Percentiles rank a stretch among this genome's conserved stretches.
phyloP scores from a whole-genome alignment of 2,113 vertebrate genomes.

The Glaucomys volans region DNA sequence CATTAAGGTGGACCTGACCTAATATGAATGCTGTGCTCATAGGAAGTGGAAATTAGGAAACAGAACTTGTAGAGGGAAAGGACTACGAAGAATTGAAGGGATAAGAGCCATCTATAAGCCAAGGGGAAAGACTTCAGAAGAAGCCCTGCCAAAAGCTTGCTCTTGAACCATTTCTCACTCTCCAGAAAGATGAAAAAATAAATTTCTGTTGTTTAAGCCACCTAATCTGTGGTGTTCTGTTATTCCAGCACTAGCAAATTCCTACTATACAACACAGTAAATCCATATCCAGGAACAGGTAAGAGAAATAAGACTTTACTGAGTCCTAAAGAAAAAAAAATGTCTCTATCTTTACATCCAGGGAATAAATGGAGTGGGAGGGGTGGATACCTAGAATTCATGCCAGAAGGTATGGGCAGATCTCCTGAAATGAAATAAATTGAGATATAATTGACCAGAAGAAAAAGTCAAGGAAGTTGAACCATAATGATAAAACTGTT shows the following conservation, averaged over 20 bases:
- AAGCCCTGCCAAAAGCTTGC: neutral
- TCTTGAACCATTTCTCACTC: neutral
- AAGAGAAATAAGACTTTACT: neutral
- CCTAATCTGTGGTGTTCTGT: neutral
- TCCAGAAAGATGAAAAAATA: neutral
- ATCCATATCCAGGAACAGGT: neutral
- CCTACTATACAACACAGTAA: neutral
- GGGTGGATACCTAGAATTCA: neutral
- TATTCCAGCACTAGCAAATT: neutral
- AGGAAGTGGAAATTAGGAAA: neutral
- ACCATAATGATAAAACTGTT: neutral
- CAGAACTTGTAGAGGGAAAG: neutral
- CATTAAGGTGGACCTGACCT: neutral
- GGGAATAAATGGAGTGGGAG: neutral
- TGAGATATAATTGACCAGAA: too few species aligned
- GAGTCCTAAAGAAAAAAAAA: neutral
- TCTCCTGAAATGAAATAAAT: too few species aligned
- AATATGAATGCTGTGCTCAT: neutral
- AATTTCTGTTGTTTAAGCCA: neutral
- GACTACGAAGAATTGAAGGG: rapidly evolving
- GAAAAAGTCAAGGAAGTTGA: neutral
- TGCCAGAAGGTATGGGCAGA: neutral
- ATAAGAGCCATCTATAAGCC: neutral
- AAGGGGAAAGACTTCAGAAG: neutral
- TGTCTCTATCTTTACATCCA: neutral